These are phyloP conservation scores for Agrochola lota DNA, from an alignment of 2,888 invertebrate genomes.

Conservation along the genomic window DNA sequence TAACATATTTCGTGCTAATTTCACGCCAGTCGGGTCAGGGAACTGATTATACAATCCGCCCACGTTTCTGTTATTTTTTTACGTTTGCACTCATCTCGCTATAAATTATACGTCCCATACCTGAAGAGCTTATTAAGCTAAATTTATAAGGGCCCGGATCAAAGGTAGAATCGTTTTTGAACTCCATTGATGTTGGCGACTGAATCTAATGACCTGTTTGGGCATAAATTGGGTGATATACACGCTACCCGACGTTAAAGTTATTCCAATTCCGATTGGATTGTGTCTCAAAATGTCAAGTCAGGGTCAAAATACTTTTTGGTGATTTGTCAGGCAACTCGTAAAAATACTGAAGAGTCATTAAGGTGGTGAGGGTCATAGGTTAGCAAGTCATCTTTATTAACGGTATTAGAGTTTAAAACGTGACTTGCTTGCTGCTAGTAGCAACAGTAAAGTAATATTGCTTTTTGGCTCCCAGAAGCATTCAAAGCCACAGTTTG, in stretches of 20 bases:
- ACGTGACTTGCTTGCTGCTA: slow-evolving; percentile 21
- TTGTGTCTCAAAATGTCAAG: slow-evolving; percentile 46
- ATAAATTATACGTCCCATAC: slow-evolving; percentile 70
- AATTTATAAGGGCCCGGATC: slow-evolving; percentile 68
- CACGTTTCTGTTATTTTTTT: slow-evolving; percentile 65
- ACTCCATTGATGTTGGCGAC: slow-evolving; percentile 59
- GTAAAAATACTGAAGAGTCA: slow-evolving; percentile 33
- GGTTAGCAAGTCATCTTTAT: slow-evolving; percentile 53
- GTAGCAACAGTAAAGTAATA: slow-evolving; percentile 15
- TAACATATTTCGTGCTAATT: slow-evolving; percentile 68
- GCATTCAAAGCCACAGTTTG: slow-evolving; percentile 3
- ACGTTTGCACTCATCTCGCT: slow-evolving; percentile 64
- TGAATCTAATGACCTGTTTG: slow-evolving; percentile 61
- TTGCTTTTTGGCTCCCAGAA: neutral
- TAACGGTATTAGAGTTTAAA: slow-evolving; percentile 25
- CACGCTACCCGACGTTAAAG: slow-evolving; percentile 39
- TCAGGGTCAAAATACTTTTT: slow-evolving; percentile 54
- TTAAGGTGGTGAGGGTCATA: slow-evolving; percentile 28
- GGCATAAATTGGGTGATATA: slow-evolving; percentile 62
- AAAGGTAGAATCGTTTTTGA: slow-evolving; percentile 65
- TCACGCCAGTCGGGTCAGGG: slow-evolving; percentile 56
- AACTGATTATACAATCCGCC: slow-evolving; percentile 61
- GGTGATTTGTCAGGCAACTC: slow-evolving; percentile 42
- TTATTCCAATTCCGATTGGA: slow-evolving; percentile 49
- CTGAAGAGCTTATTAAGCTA: slow-evolving; percentile 68